A percentile compares a stretch with the other conserved stretches of the same genome.
phyloP scores from a whole-genome alignment of 2,888 invertebrate species.

The Aleiodes testaceus region DNA sequence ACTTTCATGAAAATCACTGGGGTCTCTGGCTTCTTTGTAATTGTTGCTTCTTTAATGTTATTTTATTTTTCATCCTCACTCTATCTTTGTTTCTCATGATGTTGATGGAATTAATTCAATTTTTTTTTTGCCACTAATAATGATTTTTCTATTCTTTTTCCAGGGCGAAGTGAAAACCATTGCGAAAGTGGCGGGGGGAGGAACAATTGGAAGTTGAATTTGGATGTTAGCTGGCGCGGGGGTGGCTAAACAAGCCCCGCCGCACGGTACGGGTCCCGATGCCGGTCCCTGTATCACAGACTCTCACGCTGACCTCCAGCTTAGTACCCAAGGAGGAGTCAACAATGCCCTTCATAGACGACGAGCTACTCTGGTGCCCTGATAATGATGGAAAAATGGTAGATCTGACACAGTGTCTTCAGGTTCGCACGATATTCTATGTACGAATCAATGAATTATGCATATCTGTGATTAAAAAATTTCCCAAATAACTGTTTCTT shows the following conservation, averaged over 20 bases:
- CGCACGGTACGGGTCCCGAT: slow-evolving; percentile 72
- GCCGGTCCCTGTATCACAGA: slow-evolving; percentile 73
- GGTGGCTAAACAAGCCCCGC: slow-evolving; percentile 72
- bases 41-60: not conserved
- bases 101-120: not conserved
- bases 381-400: slow-evolving; percentile 97
- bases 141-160: too few species aligned
- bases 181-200: slow-evolving; percentile 46
- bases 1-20: slow-evolving; percentile 72
- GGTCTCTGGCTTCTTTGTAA: slow-evolving; percentile 41
- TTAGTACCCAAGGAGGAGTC: slow-evolving; percentile 73
- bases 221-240: slow-evolving; percentile 72
- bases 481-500: too few species aligned
- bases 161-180: slow-evolving; percentile 38
- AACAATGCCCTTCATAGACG: slow-evolving; percentile 96
- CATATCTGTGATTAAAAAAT: too few species aligned
- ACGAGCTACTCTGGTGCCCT: slow-evolving; percentile 94
- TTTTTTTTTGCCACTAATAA: too few species aligned
- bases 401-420: slow-evolving; percentile 90
- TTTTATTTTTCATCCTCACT: slow-evolving; percentile 29
- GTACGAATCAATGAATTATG: too few species aligned
- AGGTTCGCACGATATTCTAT: slow-evolving; percentile 75
- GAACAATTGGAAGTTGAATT: slow-evolving; percentile 63
- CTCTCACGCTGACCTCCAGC: slow-evolving; percentile 71
- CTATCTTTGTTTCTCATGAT: slow-evolving; percentile 32